Evolutionary conservation across 2,888 invertebrate species (phyloP).

Genomic region (Lathronympha strigana): DNA sequence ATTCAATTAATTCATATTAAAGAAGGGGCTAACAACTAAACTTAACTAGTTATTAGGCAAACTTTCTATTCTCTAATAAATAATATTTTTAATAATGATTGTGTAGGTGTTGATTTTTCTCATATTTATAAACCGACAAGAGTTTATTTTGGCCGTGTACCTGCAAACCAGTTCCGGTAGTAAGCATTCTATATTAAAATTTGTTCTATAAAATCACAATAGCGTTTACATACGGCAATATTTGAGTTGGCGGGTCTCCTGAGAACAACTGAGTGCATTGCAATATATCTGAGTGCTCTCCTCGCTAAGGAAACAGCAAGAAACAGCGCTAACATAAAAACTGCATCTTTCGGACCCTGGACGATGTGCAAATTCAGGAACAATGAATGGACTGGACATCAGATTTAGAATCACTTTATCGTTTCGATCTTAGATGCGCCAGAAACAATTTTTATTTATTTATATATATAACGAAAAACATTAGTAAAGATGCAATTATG

Average conservation of each 20-base stretch:
- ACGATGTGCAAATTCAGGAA: background rate
- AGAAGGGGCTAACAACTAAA: no score
- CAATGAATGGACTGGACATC: no score
- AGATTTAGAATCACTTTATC: no score
- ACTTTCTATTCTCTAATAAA: no score
- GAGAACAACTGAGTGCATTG: constrained; percentile 38
- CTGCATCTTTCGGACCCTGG: background rate
- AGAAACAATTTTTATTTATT: no score
- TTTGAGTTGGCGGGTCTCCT: constrained; percentile 39
- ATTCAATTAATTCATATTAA: no score
- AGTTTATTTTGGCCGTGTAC: no score
- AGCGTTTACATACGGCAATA: constrained; percentile 35
- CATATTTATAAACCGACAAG: background rate
- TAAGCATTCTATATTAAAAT: constrained; percentile 36
- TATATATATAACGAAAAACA: no score
- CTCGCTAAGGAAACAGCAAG: constrained; percentile 21
- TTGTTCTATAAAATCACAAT: constrained; percentile 42
- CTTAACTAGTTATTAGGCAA: no score
- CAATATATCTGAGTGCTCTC: constrained; percentile 40
- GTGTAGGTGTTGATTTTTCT: background rate
- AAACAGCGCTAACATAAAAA: background rate
- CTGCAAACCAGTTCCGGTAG: background rate
- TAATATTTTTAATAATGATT: background rate
- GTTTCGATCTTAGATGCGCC: no score
- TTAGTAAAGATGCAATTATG: no score